Base-by-base conservation (phyloP, 2,113 vertebrate species). In the Sorex araneus region DNA sequence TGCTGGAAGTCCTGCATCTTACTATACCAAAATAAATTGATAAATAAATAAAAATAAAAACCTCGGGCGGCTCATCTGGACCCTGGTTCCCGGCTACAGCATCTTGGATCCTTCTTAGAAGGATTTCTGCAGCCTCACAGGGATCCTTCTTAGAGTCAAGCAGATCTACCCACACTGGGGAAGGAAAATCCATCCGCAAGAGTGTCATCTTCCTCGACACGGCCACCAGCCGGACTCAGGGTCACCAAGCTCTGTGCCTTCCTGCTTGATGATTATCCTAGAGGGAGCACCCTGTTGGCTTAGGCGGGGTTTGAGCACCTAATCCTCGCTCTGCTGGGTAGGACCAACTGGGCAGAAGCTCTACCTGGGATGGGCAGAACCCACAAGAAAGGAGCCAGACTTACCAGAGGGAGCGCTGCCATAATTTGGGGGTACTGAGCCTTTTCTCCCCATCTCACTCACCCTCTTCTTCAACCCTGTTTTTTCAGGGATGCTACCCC, bases 1-100 rank as follows among this genome's bases (percentile, higher is more conserved):
- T 83, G 54, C 54, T 19, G 12, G 18, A 64, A 94, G 54, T 50
- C 64, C 54, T 91, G n/a, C 15, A 57, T 71, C 73, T 73, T 87
- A 23, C 47, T 70, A 4, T 27, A 1, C 27, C 40, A 5, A 40
- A 76, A 36, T 30, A 1, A 60, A 40, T 40, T 4, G 7, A 40
- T 40, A 40, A 40, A 40, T 40, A 40, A 40, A 40, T 40, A 40
- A n/a, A n/a, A n/a, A n/a, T n/a, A n/a, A n/a, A n/a, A n/a, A n/a
- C n/a, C n/a, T n/a, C n/a, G n/a, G n/a, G n/a, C n/a, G n/a, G n/a
- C n/a, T n/a, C n/a, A n/a, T 28, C 27, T 71, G 70, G 60, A 19
- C 60, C 76, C 23, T 82, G 30, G 73, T 34, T 3, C 32, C 63
- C 12, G 12, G 10, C 3, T 8, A 9, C 25, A 19, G 25, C 2